Base-by-base conservation (phyloP, 2,888 invertebrate species). In the Drymonia ruficornis region DNA sequence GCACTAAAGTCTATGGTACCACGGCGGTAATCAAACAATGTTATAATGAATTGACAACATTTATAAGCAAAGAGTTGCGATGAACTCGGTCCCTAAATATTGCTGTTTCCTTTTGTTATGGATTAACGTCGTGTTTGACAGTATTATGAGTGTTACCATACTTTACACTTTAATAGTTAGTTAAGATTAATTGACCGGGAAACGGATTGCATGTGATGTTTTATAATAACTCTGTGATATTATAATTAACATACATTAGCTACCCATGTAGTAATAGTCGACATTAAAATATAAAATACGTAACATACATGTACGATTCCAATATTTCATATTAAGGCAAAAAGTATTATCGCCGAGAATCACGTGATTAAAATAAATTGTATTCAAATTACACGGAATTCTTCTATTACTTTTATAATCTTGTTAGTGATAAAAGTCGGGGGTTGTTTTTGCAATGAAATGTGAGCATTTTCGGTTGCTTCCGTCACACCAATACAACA, bases 41-140 rank as follows among this genome's bases (percentile, higher is more conserved):
- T 56, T 53, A 56, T 46, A 48, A 29, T 47, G 18, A 48, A 31
- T 55, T 50, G 50, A 50, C 58, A 65, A 62, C 36, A 56, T 61
- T 67, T 60, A 68, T 52, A 59, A 70, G 70, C 60, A 63, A 62
- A 60, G 49, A 43, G 45, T 57, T 49, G 38, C 53, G 48, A 59
- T 56, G 45, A 55, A 56, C 56, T 56, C 65, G 61, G 70, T 65
- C 69, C 67, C 65, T 69, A 70, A 67, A 70, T 65, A 67, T 70
- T 63, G 53, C 51, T 50, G 49, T 53, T 42, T 56, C 11, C 9
- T 46, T 29, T 19, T 45, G 51, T 65, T 59, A 50, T 47, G 23
- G 59, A 56, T 57, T 55, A 29, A 15, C 19, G 19, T 43, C 28
- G 51, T 42, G 49, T 43, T 54, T 49, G 28, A 48, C 46, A 40